These are phyloP conservation scores for Micronycteris hirsuta DNA, from an alignment of 2,113 vertebrate genomes.

Conservation along the genomic window DNA sequence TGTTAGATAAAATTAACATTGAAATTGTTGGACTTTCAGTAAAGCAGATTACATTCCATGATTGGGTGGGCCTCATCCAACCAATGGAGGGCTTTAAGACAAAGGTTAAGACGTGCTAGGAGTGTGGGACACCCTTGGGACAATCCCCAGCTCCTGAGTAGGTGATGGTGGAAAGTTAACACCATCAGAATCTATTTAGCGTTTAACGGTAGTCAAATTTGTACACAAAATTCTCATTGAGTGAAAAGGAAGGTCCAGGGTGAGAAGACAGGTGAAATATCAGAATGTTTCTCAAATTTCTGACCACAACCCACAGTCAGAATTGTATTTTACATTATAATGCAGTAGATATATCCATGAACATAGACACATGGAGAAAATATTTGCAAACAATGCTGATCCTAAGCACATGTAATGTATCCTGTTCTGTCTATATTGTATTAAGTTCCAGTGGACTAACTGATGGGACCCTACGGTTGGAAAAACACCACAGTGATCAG, in stretches of 20 bases:
- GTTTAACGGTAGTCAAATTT: background rate
- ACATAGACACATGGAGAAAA: too few relatives aligned
- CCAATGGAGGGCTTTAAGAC: background rate
- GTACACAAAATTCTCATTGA: background rate
- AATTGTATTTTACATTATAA: background rate
- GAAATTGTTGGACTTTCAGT: background rate
- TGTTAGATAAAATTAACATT: background rate
- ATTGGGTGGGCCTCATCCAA: background rate
- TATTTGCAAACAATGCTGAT: too few relatives aligned
- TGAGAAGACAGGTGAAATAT: background rate
- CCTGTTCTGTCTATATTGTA: background rate
- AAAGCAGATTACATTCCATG: background rate
- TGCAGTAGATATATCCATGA: background rate
- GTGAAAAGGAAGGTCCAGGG: background rate
- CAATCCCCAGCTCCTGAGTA: background rate
- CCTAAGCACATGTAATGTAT: rapidly evolving
- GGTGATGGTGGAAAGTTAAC: background rate
- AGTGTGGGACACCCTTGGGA: background rate
- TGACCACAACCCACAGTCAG: background rate
- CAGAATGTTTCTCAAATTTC: background rate
- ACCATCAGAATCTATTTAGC: too few relatives aligned
- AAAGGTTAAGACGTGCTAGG: background rate
- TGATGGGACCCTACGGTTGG: too few relatives aligned
- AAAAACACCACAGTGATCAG: background rate
- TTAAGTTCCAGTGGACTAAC: background rate